Conservation (phyloP, 2,113 vertebrate genomes). For the Pseudonaja textilis region DNA sequence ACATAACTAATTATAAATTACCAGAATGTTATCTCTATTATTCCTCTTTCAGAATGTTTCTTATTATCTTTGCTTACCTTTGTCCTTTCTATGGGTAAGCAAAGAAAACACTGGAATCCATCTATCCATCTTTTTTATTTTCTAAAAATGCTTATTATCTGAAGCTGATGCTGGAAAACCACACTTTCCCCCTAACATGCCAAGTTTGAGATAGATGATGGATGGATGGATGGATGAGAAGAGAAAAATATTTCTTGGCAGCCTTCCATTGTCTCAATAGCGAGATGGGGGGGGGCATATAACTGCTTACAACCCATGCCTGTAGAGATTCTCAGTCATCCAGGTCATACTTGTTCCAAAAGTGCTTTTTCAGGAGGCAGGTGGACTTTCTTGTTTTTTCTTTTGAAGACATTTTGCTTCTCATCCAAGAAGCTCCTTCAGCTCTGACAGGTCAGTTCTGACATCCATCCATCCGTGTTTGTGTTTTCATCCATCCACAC, state of each 20-base stretch:
- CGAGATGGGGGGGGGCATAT: background rate
- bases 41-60: background rate
- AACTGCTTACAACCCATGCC: background rate
- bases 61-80: background rate
- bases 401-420: too few relatives aligned
- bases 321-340: too few relatives aligned
- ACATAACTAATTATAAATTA: background rate
- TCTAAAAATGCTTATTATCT: background rate
- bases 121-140: background rate
- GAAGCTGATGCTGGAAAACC: background rate
- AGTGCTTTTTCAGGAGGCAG: too few relatives aligned
- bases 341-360: too few relatives aligned
- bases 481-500: background rate
- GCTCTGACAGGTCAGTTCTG: too few relatives aligned
- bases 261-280: background rate
- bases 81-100: background rate
- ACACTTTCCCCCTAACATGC: background rate
- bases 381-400: too few relatives aligned
- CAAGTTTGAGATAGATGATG: background rate
- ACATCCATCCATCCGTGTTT: too few relatives aligned
- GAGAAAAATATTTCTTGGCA: background rate
- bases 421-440: too few relatives aligned
- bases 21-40: background rate
- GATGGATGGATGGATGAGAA: background rate
- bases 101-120: background rate